Percentiles rank a stretch among this genome's conserved stretches.
phyloP scores from a whole-genome alignment of 2,113 vertebrate species.

The Leucopsar rothschildi region DNA sequence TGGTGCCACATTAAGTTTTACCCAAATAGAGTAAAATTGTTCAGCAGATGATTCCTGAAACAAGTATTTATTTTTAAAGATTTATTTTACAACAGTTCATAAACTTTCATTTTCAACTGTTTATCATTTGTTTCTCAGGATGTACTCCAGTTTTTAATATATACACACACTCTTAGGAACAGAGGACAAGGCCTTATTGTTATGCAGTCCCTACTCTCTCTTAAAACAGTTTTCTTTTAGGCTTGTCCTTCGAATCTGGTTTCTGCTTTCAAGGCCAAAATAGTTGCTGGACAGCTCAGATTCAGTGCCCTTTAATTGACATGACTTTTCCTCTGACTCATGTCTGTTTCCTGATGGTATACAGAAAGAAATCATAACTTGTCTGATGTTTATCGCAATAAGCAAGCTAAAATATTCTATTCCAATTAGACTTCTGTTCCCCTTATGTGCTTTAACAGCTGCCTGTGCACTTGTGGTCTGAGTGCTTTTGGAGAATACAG shows the following conservation, averaged over 20 bases:
- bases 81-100: background rate
- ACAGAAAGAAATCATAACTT: background rate
- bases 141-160: background rate
- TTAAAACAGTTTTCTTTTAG: background rate
- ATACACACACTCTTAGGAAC: background rate
- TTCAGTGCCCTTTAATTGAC: background rate
- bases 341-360: background rate
- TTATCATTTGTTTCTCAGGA: background rate
- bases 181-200: background rate
- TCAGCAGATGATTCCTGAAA: conserved; percentile 31
- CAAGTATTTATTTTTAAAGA: background rate
- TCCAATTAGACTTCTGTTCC: background rate
- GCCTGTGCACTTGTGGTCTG: background rate
- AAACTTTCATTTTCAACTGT: background rate
- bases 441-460: background rate
- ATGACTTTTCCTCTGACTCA: background rate
- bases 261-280: background rate
- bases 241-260: background rate
- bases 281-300: background rate
- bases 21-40: conserved; percentile 1
- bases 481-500: background rate
- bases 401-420: background rate
- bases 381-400: background rate
- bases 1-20: background rate
- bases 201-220: background rate